These are phyloP conservation scores for Strigamia transsilvanica DNA, from an alignment of 2,888 invertebrate species.

Conservation along the genomic window DNA sequence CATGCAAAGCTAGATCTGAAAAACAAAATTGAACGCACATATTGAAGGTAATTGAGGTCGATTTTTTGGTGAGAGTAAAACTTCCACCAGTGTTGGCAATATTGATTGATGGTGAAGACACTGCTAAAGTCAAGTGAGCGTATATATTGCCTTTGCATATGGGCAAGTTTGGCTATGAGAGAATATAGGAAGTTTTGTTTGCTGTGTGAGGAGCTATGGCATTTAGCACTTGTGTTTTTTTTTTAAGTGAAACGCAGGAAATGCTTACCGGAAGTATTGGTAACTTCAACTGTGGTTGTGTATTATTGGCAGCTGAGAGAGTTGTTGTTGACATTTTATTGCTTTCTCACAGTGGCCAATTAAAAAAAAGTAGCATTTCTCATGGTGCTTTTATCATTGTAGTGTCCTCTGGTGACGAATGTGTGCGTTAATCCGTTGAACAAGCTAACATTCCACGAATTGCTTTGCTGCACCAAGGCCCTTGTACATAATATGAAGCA, in stretches of 20 bases:
- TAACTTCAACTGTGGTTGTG: neutral
- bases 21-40: neutral
- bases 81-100: no score
- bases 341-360: neutral
- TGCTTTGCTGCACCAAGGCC: constrained; percentile 8
- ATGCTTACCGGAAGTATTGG: constrained; percentile 11
- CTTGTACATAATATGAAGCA: neutral
- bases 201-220: no score
- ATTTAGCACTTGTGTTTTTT: no score
- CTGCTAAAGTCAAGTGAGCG: no score
- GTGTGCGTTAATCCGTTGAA: constrained; percentile 8
- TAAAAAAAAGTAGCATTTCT: neutral
- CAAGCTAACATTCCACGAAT: constrained; percentile 8
- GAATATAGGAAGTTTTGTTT: no score
- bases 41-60: no score
- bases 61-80: no score
- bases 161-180: no score
- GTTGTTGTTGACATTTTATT: neutral
- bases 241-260: neutral
- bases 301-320: no score
- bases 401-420: constrained; percentile 8
- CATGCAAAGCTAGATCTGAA: no score
- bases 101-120: no score
- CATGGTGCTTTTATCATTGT: constrained; percentile 8
- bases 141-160: no score